Evolutionary conservation across 2,113 vertebrate genomes (phyloP).

Genomic region (Chelonoidis abingdonii): DNA sequence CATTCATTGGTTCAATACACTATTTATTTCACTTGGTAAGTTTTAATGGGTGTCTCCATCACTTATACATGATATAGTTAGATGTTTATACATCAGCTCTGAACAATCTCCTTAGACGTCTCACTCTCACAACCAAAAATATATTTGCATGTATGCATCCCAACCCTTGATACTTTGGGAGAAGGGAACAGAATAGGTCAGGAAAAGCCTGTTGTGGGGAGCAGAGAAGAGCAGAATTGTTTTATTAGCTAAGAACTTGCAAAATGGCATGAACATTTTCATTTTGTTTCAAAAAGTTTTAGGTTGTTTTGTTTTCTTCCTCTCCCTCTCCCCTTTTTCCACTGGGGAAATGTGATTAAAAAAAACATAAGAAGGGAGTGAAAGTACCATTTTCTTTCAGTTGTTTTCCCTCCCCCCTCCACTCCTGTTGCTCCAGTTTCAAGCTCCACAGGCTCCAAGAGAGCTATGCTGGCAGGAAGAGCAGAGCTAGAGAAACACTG

Average conservation of each 20-base stretch:
- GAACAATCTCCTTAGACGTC: not conserved
- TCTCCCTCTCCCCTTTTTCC: not conserved
- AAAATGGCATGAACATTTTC: not conserved
- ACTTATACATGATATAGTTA: not conserved
- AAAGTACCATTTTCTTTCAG: not conserved
- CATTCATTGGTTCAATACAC: not conserved
- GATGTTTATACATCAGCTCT: not conserved
- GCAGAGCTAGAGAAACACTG: too few relatives aligned
- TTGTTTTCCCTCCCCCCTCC: not conserved
- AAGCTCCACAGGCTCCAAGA: too few relatives aligned
- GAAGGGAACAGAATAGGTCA: not conserved
- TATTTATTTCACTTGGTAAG: not conserved
- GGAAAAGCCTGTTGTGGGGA: not conserved
- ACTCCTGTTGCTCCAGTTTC: too few relatives aligned
- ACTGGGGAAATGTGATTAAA: not conserved
- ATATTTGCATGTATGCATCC: not conserved
- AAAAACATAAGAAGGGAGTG: not conserved
- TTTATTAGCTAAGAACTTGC: not conserved
- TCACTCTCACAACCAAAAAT: not conserved
- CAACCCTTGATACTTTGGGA: not conserved
- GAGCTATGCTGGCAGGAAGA: too few relatives aligned
- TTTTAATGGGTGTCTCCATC: not conserved
- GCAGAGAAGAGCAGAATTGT: not conserved
- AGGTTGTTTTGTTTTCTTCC: too few relatives aligned
- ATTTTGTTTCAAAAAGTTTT: not conserved